A percentile compares a stretch with the other conserved stretches of the same genome.
These are phyloP conservation scores for Phorcus lineatus DNA, from an alignment of 2,888 invertebrate species.

Conservation along the genomic window DNA sequence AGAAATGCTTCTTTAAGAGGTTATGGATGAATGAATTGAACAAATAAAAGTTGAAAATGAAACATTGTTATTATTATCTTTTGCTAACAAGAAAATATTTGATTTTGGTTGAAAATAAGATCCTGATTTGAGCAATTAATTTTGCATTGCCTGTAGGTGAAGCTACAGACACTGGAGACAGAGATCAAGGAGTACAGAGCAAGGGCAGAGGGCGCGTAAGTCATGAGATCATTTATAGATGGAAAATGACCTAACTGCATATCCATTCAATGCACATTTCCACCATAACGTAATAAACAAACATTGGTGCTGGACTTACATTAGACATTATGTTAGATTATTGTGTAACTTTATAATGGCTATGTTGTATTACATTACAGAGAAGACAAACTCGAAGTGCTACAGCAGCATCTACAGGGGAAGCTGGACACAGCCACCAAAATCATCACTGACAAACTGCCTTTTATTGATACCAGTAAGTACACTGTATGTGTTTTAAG, in stretches of 20 bases:
- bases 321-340: no score
- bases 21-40: no score
- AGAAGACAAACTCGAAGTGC: slow-evolving; percentile 61
- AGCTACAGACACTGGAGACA: slow-evolving; percentile 70
- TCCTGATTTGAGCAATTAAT: neutral
- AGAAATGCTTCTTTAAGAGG: no score
- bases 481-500: neutral
- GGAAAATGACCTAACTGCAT: no score
- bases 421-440: slow-evolving; percentile 64
- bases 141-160: slow-evolving; percentile 54
- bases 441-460: slow-evolving; percentile 70
- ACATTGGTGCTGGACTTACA: no score
- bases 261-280: no score
- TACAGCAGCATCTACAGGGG: slow-evolving; percentile 61
- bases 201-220: slow-evolving; percentile 71
- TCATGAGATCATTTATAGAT: slow-evolving; percentile 13
- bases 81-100: neutral
- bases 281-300: no score
- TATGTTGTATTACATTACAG: slow-evolving; percentile 49
- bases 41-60: no score
- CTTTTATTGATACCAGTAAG: slow-evolving; percentile 74
- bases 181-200: slow-evolving; percentile 68
- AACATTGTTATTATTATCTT: no score
- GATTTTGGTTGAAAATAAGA: neutral
- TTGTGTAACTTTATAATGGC: no score